phyloP scores from a whole-genome alignment of 2,888 invertebrate genomes.

The Laothoe populi region DNA sequence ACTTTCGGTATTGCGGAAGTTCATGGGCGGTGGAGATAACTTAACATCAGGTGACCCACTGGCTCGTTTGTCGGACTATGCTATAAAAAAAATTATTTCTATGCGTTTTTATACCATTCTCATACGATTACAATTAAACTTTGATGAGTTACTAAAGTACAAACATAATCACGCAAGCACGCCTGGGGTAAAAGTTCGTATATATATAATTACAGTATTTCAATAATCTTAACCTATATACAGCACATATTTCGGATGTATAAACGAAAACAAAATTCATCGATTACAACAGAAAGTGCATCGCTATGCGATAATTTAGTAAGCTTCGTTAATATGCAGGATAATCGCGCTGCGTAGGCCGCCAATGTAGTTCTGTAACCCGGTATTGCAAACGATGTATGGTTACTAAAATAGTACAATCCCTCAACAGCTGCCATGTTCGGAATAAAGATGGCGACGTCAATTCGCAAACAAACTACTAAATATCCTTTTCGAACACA shows the following conservation, averaged over 20 bases:
- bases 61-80: too few relatives aligned
- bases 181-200: too few relatives aligned
- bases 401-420: conserved; percentile 9
- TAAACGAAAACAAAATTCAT: conserved; percentile 5
- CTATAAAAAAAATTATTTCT: too few relatives aligned
- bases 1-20: too few relatives aligned
- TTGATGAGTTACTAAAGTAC: too few relatives aligned
- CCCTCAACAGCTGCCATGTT: not conserved
- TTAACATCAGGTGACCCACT: too few relatives aligned
- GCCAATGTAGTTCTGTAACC: not conserved
- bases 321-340: not conserved
- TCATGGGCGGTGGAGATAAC: too few relatives aligned
- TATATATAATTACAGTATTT: not conserved
- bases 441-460: conserved; percentile 1
- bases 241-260: not conserved
- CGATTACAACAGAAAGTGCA: not conserved
- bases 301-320: not conserved
- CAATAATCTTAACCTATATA: not conserved
- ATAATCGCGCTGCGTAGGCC: not conserved
- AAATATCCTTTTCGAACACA: too few relatives aligned
- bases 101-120: too few relatives aligned
- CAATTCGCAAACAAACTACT: too few relatives aligned
- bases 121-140: too few relatives aligned
- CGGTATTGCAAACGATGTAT: not conserved
- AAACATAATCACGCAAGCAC: too few relatives aligned